Conservation (phyloP, 2,797 vertebrate species). For the Malacoraja senta region DNA sequence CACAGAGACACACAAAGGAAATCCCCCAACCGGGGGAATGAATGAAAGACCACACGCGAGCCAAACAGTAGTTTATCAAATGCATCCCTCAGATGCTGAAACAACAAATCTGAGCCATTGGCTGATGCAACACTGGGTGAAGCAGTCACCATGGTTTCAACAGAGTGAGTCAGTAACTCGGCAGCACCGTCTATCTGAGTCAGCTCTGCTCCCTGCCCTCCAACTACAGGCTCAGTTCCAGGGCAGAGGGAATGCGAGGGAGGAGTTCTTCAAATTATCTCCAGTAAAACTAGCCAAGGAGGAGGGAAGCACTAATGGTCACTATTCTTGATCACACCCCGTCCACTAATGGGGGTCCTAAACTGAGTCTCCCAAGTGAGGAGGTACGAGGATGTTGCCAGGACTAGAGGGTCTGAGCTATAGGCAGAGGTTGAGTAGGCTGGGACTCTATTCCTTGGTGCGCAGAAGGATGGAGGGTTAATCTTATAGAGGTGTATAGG, state of each 20-base stretch:
- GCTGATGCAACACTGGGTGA: not conserved
- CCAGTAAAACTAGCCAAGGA: not conserved
- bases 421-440: no score
- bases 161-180: not conserved
- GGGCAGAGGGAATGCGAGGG: not conserved
- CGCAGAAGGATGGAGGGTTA: no score
- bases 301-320: not conserved
- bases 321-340: not conserved
- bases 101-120: not conserved
- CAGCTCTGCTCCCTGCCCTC: not conserved
- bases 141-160: not conserved
- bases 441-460: no score
- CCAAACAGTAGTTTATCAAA: not conserved
- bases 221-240: not conserved
- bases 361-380: no score
- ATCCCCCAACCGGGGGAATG: not conserved
- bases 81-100: not conserved
- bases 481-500: no score
- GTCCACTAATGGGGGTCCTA: not conserved
- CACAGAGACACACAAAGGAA: not conserved
- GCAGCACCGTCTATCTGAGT: not conserved
- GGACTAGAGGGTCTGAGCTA: no score
- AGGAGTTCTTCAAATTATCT: not conserved
- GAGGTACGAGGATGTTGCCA: no score
- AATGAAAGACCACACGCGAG: not conserved